Base-by-base conservation (phyloP, 2,797 vertebrate species). In the Pristis pectinata region DNA sequence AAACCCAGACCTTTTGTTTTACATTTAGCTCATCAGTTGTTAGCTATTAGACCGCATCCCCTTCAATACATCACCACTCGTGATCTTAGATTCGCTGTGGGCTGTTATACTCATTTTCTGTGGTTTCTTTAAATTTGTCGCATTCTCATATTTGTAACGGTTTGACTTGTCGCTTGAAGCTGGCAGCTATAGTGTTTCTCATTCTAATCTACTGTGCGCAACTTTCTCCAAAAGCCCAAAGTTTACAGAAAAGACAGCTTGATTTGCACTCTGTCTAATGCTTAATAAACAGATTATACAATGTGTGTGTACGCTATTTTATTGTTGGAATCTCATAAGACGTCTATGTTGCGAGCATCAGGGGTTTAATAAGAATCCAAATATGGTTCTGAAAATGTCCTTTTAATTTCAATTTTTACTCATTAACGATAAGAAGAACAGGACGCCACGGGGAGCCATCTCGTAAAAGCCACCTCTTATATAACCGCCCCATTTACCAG, bases 281-380 rank as follows among this genome's bases (percentile, higher is more conserved):
- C 92, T 94, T 74, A 94, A 94, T 94, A 94, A 94, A 94, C 92
- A 94, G 92, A 94, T 94, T 94, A 70, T 53, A 76, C 92, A 76
- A 94, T 94, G 27, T 76, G 2, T 34, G 92, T 53, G 70, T 94
- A 76, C 44, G 92, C 15, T 94, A 94, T 76, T 70, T 94, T 76
- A 34, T 94, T 94, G 0, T 76, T 8, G 67, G 49, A 10, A 76
- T 27, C 15, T 92, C 44, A 37, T 76, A 30, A 3, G 37, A 56
- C 27, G 92, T 37, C 24, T 6, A 34, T 34, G n/a, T 49, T 74
- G 92, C 44, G 92, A 53, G 13, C 2, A 49, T 34, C 70, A 11
- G 44, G 44, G 0, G 44, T 93, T 93, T 72, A 44, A 41, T 11
- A 49, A n/a, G 44, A 2, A 3, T 34, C 44, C 67, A 74, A 53